Evolutionary conservation across 2,888 invertebrate genomes (phyloP).

Genomic region (Chorisops tibialis): DNA sequence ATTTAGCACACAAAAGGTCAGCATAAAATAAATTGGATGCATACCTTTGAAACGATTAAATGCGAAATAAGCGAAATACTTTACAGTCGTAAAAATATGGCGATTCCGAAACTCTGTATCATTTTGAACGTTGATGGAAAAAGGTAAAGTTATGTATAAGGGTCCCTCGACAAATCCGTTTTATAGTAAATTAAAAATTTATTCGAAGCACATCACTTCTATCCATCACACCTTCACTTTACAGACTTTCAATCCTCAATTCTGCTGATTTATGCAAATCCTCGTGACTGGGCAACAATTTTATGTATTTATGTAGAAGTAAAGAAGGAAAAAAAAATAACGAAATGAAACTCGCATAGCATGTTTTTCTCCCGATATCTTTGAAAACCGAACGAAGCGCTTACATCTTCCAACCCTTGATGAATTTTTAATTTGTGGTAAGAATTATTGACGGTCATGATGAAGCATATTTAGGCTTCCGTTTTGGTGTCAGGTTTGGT

Average conservation of each 20-base stretch:
- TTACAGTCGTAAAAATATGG: too few species aligned
- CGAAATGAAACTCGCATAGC: not conserved
- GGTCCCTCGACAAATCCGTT: conserved; percentile 17
- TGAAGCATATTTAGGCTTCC: conserved; percentile 19
- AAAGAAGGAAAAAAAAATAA: not conserved
- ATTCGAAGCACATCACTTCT: not conserved
- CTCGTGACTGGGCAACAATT: conserved; percentile 25
- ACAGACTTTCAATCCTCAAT: not conserved
- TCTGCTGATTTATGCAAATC: conserved; percentile 24
- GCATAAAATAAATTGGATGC: too few species aligned
- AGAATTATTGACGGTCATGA: conserved; percentile 30
- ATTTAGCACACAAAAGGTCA: too few species aligned
- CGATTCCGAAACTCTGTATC: too few species aligned
- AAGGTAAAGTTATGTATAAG: too few species aligned
- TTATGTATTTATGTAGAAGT: conserved; percentile 18
- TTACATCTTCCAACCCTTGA: conserved; percentile 19
- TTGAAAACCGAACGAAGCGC: conserved; percentile 8
- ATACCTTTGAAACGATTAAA: too few species aligned
- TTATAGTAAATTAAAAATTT: conserved; percentile 25
- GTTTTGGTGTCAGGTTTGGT: conserved; percentile 1
- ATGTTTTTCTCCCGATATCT: not conserved
- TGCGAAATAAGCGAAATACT: too few species aligned
- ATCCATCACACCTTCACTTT: conserved; percentile 15
- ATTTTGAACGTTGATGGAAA: too few species aligned
- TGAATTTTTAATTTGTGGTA: conserved; percentile 30